phyloP scores from a whole-genome alignment of 1,140 invertebrate genomes.

The Hypothenemus hampei region DNA sequence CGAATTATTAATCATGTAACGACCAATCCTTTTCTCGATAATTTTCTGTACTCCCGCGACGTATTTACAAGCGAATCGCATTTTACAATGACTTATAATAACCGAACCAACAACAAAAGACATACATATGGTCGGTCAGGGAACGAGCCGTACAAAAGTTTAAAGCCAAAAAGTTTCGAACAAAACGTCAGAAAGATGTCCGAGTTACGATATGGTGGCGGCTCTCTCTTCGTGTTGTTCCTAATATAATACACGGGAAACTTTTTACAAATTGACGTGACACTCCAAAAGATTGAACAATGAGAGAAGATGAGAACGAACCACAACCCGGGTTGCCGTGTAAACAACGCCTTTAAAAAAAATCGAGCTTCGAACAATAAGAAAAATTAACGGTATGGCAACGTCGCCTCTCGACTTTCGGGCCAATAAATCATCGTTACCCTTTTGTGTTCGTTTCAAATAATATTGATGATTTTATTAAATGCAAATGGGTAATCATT shows the following conservation, averaged over 20 bases:
- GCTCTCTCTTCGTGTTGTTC: constrained; percentile 16
- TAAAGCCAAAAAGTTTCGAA: constrained; percentile 16
- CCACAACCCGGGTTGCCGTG: background rate
- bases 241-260: constrained; percentile 11
- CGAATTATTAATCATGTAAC: too few species aligned
- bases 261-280: constrained; percentile 23
- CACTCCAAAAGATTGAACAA: constrained; percentile 10
- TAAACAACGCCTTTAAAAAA: too few species aligned
- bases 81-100: background rate
- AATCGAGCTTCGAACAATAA: too few species aligned
- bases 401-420: background rate
- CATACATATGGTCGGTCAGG: background rate
- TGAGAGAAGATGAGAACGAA: background rate
- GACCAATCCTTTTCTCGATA: constrained; percentile 2
- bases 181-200: constrained; percentile 11
- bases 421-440: constrained; percentile 18
- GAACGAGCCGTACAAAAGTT: constrained; percentile 9
- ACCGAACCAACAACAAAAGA: background rate
- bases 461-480: constrained; percentile 23
- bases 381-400: background rate
- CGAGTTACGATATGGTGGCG: constrained; percentile 21
- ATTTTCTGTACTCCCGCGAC: constrained; percentile 3
- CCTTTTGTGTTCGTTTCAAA: constrained; percentile 20
- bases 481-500: constrained; percentile 13
- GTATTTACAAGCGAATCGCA: too few species aligned